Conservation (phyloP, 2,888 invertebrate species). For the Troides aeacus region DNA sequence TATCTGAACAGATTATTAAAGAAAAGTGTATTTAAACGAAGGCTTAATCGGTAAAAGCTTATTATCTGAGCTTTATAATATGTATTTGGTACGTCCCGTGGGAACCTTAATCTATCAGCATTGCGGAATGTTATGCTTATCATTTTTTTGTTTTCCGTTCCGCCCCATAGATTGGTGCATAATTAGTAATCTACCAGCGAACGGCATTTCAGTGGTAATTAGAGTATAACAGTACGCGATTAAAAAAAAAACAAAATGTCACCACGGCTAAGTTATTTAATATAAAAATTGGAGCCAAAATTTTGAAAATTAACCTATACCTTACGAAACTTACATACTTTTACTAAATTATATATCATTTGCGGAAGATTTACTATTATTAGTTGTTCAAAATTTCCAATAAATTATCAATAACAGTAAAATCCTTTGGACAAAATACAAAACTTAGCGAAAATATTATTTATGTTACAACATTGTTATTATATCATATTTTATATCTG, state of each 20-base stretch:
- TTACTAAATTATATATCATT: too few species aligned
- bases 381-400: too few species aligned
- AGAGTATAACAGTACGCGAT: slow-evolving; percentile 25
- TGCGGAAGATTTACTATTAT: too few species aligned
- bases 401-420: too few species aligned
- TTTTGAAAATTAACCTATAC: too few species aligned
- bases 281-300: background rate
- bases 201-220: slow-evolving; percentile 30
- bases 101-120: slow-evolving; percentile 18
- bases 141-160: slow-evolving; percentile 29
- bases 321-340: too few species aligned
- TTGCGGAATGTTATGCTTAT: slow-evolving; percentile 29
- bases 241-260: slow-evolving; percentile 13
- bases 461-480: too few species aligned
- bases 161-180: slow-evolving; percentile 29
- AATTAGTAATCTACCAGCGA: slow-evolving; percentile 22
- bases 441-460: too few species aligned
- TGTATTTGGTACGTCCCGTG: slow-evolving; percentile 19
- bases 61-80: background rate
- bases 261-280: slow-evolving; percentile 2
- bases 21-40: background rate
- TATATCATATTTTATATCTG: too few species aligned
- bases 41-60: background rate
- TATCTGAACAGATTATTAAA: background rate
- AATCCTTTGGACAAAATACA: too few species aligned